A percentile compares a stretch with the other conserved stretches of the same genome.
phyloP scores from a whole-genome alignment of 2,797 vertebrate species.

The Alectoris magna region DNA sequence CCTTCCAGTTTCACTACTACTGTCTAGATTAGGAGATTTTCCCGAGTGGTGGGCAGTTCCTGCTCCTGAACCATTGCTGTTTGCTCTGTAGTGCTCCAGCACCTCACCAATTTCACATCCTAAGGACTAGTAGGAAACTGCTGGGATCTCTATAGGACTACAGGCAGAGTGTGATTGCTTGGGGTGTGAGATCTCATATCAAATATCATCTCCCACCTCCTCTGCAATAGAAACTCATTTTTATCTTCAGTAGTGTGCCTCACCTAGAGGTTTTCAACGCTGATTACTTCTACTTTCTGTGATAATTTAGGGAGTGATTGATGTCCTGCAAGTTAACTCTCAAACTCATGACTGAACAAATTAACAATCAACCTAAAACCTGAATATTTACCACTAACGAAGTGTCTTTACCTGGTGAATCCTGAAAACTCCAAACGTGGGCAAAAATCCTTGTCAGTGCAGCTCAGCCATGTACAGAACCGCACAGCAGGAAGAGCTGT shows the following conservation, averaged over 20 bases:
- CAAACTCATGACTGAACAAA: background rate
- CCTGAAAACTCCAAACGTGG: background rate
- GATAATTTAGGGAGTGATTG: background rate
- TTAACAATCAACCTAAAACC: background rate
- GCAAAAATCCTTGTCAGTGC: background rate
- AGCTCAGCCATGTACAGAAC: background rate
- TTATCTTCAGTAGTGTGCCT: background rate
- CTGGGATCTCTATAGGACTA: background rate
- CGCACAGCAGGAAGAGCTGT: background rate
- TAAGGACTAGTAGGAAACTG: background rate
- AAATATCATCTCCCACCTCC: background rate
- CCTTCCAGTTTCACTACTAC: background rate
- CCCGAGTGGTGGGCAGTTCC: fast-evolving
- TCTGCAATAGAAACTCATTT: background rate
- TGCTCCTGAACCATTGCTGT: background rate
- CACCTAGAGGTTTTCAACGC: background rate
- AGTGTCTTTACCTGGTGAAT: background rate
- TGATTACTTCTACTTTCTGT: background rate
- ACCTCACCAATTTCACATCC: background rate
- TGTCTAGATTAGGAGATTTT: background rate
- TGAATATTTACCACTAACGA: background rate
- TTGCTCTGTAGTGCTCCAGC: background rate
- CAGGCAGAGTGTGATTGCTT: background rate
- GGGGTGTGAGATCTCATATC: background rate
- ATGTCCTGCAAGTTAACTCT: background rate